Base-by-base conservation (phyloP, 2,113 vertebrate genomes). In the Erythrocebus patas region DNA sequence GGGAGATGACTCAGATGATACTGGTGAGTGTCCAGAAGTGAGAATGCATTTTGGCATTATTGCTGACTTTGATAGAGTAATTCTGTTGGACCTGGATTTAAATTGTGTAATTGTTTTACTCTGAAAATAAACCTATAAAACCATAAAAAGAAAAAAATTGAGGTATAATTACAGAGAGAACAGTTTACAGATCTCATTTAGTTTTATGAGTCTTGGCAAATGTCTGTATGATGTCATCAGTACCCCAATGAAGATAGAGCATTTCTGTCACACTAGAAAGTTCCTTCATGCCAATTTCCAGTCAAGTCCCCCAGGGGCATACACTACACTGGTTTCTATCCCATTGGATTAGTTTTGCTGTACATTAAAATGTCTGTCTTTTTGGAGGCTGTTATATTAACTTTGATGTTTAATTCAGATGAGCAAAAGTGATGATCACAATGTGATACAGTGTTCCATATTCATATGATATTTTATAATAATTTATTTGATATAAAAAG, bases 401-500 rank as follows among this genome's bases (percentile, higher is more conserved):
- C 61, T 70, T 8, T 50, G 30, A 94, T 1, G 50, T 17, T 90
- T 86, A 35, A 64, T 45, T 95, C 17, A 75, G 10, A 43, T 83
- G 73, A 73, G 38, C 43, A 75, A 50, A 85, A 76, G n/a, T 86
- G 45, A 79, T 73, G 16, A 92, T 81, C 32, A 61, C 11, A 89
- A 8, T 92, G n/a, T 96, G 12, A 89, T 75, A 73, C 43, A 93
- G 68, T 95, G 20, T 78, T 84, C 43, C 20, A 80, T 89, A 73
- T 80, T 93, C 6, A 52, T 59, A 55, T 59, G 13, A 25, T 82
- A 76, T 91, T 80, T 91, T 93, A 23, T 88, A 83, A 96, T 43
- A 95, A 88, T 89, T 68, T 82, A 9, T 82, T 83, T 95, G 59
- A 35, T 81, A 72, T 30, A 81, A 70, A 73, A 87, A 87, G 76